Evolutionary conservation across 1,140 invertebrate genomes (phyloP).

Genomic region (Teleogryllus occipitalis): DNA sequence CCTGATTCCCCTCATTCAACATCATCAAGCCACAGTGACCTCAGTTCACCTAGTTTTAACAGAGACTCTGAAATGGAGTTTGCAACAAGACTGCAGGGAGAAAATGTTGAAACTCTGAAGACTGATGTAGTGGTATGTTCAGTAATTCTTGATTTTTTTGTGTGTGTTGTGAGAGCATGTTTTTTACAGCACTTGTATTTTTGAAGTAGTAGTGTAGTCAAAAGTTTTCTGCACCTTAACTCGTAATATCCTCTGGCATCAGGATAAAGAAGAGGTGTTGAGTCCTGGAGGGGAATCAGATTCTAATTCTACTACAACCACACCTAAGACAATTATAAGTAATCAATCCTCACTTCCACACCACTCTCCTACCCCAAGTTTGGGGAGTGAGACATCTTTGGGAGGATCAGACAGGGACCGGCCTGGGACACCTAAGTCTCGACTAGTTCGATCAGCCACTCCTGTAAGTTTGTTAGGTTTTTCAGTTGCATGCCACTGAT

Average conservation of each 20-base stretch:
- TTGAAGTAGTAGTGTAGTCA: background rate
- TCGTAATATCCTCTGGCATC: conserved; percentile 13
- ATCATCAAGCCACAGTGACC: conserved; percentile 56
- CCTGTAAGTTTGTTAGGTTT: conserved; percentile 32
- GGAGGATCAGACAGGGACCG: conserved; percentile 39
- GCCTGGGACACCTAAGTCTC: conserved; percentile 38
- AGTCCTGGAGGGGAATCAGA: conserved; percentile 62
- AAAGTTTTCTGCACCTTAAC: background rate
- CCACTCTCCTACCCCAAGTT: conserved; percentile 27
- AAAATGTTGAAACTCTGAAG: conserved; percentile 23
- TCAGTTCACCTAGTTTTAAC: conserved; percentile 59
- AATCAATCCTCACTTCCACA: conserved; percentile 31
- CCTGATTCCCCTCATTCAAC: conserved; percentile 54
- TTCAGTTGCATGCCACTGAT: no score
- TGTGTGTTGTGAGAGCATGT: conserved; percentile 4
- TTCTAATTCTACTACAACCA: conserved; percentile 61
- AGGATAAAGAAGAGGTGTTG: conserved; percentile 55
- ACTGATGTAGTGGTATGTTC: conserved; percentile 28
- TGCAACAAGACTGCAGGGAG: conserved; percentile 15
- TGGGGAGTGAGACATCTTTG: conserved; percentile 28
- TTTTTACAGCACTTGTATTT: background rate
- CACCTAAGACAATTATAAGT: conserved; percentile 55
- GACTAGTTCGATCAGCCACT: conserved; percentile 35
- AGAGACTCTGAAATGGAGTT: conserved; percentile 56
- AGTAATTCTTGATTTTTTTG: background rate